Conservation (phyloP, 23 tunicate genomes). For the Halocynthia aurantium region DNA sequence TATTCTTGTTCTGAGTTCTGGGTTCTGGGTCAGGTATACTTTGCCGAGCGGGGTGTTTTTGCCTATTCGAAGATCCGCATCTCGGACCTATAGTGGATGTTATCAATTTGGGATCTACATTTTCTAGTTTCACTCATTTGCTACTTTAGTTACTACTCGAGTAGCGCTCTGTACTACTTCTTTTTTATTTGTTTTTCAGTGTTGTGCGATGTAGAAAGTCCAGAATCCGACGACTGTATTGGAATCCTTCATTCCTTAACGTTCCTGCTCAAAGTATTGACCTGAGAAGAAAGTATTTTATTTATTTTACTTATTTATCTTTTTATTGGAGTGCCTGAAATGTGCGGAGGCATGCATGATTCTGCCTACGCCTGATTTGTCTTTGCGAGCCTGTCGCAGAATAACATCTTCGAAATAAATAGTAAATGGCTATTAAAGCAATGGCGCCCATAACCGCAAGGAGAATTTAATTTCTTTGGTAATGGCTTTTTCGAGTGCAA, state of each 20-base stretch:
- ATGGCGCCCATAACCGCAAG: conserved; percentile 5
- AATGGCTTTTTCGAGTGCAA: conserved; percentile 1
- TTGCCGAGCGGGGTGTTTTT: too few species aligned
- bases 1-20: too few species aligned
- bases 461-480: conserved; percentile 3
- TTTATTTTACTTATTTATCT: not conserved
- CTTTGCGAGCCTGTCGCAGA: conserved; percentile 5
- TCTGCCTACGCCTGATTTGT: conserved; percentile 1
- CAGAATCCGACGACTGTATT: not conserved
- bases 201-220: not conserved
- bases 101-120: too few species aligned
- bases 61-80: too few species aligned
- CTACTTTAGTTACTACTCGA: too few species aligned
- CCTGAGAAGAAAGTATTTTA: not conserved
- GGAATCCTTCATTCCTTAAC: not conserved
- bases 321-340: conserved; percentile 11
- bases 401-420: not conserved
- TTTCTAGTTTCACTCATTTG: too few species aligned
- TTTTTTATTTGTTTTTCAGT: not conserved
- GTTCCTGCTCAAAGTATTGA: not conserved
- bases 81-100: too few species aligned
- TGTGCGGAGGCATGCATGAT: conserved; percentile 17
- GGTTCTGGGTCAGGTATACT: too few species aligned
- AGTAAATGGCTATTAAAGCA: not conserved
- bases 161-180: too few species aligned